Evolutionary conservation across 2,113 vertebrate genomes (phyloP), one percentile per base, ranked within the genome.

Genomic region (Illadopsis cleaveri): DNA sequence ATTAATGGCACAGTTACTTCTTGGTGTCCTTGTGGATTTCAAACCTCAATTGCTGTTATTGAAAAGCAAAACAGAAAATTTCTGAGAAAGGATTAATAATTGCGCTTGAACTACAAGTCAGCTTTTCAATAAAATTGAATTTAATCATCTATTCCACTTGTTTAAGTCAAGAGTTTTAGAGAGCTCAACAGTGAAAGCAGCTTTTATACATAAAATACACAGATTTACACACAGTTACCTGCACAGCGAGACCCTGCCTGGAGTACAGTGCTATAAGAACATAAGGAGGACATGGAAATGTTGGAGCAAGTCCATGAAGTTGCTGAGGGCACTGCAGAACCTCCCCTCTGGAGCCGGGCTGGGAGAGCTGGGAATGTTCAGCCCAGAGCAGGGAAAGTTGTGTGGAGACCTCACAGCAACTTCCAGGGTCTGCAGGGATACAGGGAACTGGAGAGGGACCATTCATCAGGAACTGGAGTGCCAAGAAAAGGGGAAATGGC

Each of bases 21-120:
- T 53, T 28, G 14, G 30, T 17, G 35, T n/a, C 58, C 83, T 87
- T 44, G 66, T 57, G 56, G 56, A 81, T 94, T 89, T 88, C 47
- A 93, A 60, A 86, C 66, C 11, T 54, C 79, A 93, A 72, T 75
- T 56, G 50, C 27, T 51, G 35, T 28, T 82, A 60, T 38, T 93
- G 56, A 87, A 95, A 84, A 84, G 37, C 40, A 82, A 85, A 93
- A 76, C 4, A 78, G 86, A 82, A 90, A 79, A 86, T 44, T 69
- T 89, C 84, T 44, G 78, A 85, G 82, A 72, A 40, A 66, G 45
- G 44, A 91, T 44, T 86, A 66, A 89, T 70, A 93, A 91, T 96
- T 93, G 72, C 61, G 51, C 47, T 47, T 89, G 89, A 92, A 66
- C 60, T 79, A 14, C 56, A 86, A 60, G 80, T 85, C 75, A 85